Evolutionary conservation across 2,797 vertebrate genomes (phyloP).

Genomic region (Thripadectes ignobilis): DNA sequence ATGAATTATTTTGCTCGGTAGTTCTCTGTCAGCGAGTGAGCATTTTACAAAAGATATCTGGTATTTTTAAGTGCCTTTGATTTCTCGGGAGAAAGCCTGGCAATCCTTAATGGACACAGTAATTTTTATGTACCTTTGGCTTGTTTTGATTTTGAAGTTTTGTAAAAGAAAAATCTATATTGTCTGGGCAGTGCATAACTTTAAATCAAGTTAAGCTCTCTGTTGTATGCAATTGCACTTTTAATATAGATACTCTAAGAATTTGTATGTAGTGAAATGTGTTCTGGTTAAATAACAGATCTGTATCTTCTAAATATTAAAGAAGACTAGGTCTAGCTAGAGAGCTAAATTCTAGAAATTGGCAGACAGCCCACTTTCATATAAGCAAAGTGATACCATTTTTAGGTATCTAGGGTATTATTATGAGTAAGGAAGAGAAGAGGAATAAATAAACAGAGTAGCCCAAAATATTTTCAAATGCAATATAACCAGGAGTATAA

Average conservation of each 20-base stretch:
- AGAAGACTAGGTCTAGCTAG: slow-evolving; percentile 41
- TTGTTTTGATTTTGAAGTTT: background rate
- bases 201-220: slow-evolving; percentile 9
- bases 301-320: slow-evolving; percentile 48
- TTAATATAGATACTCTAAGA: background rate
- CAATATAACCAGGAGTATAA: background rate
- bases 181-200: background rate
- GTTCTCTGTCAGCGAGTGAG: background rate
- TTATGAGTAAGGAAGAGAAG: slow-evolving; percentile 45
- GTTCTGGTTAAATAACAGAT: slow-evolving; percentile 63
- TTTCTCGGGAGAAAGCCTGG: background rate
- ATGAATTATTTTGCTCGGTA: background rate
- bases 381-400: slow-evolving; percentile 56
- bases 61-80: background rate
- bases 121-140: background rate
- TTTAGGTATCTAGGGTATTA: slow-evolving; percentile 49
- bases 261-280: slow-evolving; percentile 26
- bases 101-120: background rate
- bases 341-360: slow-evolving; percentile 60
- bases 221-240: background rate
- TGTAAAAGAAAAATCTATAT: background rate
- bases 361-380: slow-evolving; percentile 61
- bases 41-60: background rate
- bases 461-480: slow-evolving; percentile 54
- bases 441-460: slow-evolving; percentile 48